Evolutionary conservation across 2,888 invertebrate species (phyloP).

Genomic region (Xestia xanthographa): DNA sequence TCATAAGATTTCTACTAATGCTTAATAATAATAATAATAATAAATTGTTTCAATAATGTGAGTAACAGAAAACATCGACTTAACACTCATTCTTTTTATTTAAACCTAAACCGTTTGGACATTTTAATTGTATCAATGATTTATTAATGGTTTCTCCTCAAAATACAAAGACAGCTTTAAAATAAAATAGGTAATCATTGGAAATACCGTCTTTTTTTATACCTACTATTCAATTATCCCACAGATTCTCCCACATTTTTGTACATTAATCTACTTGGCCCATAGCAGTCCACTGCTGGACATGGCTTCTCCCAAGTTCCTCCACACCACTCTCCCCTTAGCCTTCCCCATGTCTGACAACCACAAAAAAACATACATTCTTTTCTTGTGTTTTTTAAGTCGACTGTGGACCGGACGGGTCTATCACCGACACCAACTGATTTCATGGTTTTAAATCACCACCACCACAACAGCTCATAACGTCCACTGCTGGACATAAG

Average conservation of each 20-base stretch:
- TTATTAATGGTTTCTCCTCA: background rate
- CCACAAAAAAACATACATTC: background rate
- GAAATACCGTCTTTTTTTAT: background rate
- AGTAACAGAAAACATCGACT: background rate
- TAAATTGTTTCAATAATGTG: conserved; percentile 11
- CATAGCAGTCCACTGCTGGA: background rate
- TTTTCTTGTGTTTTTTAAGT: background rate
- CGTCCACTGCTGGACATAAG: no score
- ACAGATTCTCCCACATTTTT: no score
- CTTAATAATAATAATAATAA: no score
- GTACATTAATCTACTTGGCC: background rate
- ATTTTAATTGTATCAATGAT: conserved; percentile 13
- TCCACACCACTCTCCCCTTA: background rate
- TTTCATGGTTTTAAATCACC: background rate
- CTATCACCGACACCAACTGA: background rate
- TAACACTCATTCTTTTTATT: background rate
- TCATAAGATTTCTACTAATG: background rate
- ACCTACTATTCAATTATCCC: background rate
- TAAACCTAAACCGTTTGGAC: background rate
- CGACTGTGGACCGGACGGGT: background rate
- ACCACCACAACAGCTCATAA: no score
- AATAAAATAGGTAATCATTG: conserved; percentile 36
- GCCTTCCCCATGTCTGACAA: background rate
- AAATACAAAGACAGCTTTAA: conserved; percentile 9
- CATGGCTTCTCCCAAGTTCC: background rate